phyloP scores from a whole-genome alignment of 2,888 invertebrate species.

The Synergus itoensis region DNA sequence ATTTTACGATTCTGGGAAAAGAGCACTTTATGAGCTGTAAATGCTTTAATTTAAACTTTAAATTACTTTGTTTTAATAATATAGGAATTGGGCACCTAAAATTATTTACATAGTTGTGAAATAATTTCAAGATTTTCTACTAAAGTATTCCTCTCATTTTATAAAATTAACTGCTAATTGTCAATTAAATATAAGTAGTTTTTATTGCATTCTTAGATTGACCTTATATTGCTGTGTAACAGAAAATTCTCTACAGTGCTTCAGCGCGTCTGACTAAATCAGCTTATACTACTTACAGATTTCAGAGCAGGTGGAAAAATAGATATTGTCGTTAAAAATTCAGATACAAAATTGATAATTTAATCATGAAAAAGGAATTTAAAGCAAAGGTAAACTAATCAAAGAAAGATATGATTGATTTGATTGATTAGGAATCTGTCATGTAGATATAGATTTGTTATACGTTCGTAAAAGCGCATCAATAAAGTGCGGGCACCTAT shows the following conservation, averaged over 20 bases:
- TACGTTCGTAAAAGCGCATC: neutral
- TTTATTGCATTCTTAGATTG: too few relatives aligned
- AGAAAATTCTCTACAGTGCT: neutral
- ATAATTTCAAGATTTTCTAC: too few relatives aligned
- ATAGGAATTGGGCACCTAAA: too few relatives aligned
- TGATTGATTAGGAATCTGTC: neutral
- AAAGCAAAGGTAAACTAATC: neutral
- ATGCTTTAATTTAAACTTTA: conserved; percentile 10
- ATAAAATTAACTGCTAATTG: too few relatives aligned
- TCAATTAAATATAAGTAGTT: too few relatives aligned
- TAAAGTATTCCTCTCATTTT: too few relatives aligned
- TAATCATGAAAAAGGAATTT: neutral
- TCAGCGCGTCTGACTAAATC: neutral
- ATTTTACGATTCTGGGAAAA: neutral
- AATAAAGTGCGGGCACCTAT: conserved; percentile 1
- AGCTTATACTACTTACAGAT: neutral
- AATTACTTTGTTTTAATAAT: neutral
- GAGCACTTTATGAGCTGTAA: neutral
- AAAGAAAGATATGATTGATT: neutral
- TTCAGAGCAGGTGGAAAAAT: neutral
- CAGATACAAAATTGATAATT: too few relatives aligned
- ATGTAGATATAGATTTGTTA: conserved; percentile 11
- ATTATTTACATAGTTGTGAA: too few relatives aligned
- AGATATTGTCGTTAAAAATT: too few relatives aligned
- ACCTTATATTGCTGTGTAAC: too few relatives aligned